Evolutionary conservation across 1,140 invertebrate species (phyloP), one percentile per base, ranked within the genome.

Genomic region (Spodoptera frugiperda): DNA sequence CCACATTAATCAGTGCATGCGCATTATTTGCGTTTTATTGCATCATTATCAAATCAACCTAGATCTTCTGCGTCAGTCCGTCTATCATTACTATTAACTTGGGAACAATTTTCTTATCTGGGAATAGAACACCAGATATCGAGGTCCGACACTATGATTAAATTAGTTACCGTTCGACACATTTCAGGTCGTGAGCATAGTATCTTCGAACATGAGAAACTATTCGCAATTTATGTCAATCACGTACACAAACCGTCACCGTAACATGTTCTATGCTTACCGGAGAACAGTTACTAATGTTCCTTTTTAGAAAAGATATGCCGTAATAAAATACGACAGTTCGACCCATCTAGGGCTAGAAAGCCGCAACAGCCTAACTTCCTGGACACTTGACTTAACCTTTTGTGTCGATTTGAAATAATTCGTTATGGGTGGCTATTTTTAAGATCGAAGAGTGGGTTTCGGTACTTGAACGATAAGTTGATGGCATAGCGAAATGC

Each of bases 401-500:
- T 49, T 74, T 61, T 61, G 14, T 49, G 46, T 48, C 71, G 63
- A 30, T 74, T 49, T 48, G 55, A 74, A 61, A 21, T n/a, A 25
- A 48, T 48, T 72, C 53, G 55, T 51, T 30, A 51, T 74, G 44
- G 71, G 51, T 48, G 68, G 48, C 65, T 51, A 30, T 61, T 48
- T 65, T 51, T 65, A 44, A 61, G 39, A 48, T 65, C 14, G 54
- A 63, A 75, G 48, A 67, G 63, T 48, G 48, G 33, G 33, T 6
- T 39, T 48, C 30, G 17, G 48, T 12, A 30, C 33, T 46, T 17
- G 15, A 65, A 61, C 46, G 25, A 71, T 75, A 75, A 70, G 48
- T 55, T 46, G 53, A 73, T 33, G 54, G 73, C 81, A 83, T 78
- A 79, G 82, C 81, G 80, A 87, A 86, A 85, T 86, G 84, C 85